Percentiles rank a stretch among this genome's conserved stretches.
Conservation (phyloP, 2,888 invertebrate genomes). For the Limnephilus lunatus region DNA sequence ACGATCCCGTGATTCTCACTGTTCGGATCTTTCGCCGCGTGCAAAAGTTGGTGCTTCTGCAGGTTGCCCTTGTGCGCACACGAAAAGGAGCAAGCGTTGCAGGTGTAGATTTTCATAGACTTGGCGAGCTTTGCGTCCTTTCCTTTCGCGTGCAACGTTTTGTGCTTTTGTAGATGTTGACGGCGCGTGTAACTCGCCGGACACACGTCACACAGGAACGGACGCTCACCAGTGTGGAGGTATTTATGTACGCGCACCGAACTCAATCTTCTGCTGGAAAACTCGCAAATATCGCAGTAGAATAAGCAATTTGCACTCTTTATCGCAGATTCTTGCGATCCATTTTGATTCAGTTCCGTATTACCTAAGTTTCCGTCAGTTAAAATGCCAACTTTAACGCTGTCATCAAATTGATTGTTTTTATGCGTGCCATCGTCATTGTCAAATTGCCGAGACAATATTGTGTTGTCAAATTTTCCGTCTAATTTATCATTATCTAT, state of each 20-base stretch:
- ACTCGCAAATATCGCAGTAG: slow-evolving; percentile 33
- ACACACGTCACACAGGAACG: slow-evolving; percentile 39
- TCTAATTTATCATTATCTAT: background rate
- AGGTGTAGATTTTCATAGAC: slow-evolving; percentile 35
- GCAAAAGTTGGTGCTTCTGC: slow-evolving; percentile 33
- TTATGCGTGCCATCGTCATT: background rate
- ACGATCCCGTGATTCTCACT: background rate
- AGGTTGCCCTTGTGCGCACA: slow-evolving; percentile 41
- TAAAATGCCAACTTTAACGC: background rate
- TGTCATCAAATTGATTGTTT: background rate
- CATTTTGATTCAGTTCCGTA: background rate
- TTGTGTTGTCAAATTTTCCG: background rate
- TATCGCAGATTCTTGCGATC: background rate
- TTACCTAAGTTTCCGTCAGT: background rate
- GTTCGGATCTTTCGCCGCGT: slow-evolving; percentile 13
- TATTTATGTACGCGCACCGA: slow-evolving; percentile 31
- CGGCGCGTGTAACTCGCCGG: slow-evolving; percentile 34
- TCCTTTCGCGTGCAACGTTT: slow-evolving; percentile 11
- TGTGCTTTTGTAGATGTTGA: slow-evolving; percentile 32
- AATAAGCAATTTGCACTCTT: background rate
- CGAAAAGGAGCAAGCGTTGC: slow-evolving; percentile 26
- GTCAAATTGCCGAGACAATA: background rate
- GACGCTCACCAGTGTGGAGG: slow-evolving; percentile 35
- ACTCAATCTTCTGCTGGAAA: slow-evolving; percentile 19
- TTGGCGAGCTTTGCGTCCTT: slow-evolving; percentile 36